These are phyloP conservation scores for Tragulus kanchil DNA, from an alignment of 2,113 vertebrate species.

Conservation along the genomic window DNA sequence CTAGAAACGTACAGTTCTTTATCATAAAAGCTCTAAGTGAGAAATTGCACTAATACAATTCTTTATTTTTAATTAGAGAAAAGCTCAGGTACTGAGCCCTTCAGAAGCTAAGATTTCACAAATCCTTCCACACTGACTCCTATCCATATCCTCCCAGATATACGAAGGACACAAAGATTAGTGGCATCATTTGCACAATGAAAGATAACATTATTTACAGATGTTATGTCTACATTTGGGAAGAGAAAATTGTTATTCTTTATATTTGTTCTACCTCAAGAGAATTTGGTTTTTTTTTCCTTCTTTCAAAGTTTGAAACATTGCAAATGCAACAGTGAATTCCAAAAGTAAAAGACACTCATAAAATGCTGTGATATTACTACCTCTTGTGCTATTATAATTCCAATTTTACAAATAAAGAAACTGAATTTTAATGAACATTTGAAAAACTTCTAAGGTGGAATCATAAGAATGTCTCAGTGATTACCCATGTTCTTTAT, in stretches of 20 bases:
- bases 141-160: neutral
- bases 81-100: neutral
- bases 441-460: neutral
- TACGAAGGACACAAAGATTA: neutral
- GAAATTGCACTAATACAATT: neutral
- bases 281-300: neutral
- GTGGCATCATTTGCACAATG: neutral
- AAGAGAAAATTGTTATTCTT: neutral
- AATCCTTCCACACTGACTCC: neutral
- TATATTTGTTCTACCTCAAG: neutral
- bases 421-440: neutral
- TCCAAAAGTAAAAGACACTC: neutral
- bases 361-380: neutral
- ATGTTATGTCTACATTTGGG: neutral
- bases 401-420: neutral
- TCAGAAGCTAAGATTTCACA: neutral
- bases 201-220: neutral
- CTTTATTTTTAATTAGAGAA: neutral
- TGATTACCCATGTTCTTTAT: neutral
- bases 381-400: neutral
- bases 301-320: neutral
- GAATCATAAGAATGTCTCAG: neutral
- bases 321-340: neutral
- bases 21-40: neutral
- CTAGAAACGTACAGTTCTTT: neutral